Evolutionary conservation across 53 echinoderm and acorn worm genomes (phyloP).

Genomic region (Echinarachnius parma): DNA sequence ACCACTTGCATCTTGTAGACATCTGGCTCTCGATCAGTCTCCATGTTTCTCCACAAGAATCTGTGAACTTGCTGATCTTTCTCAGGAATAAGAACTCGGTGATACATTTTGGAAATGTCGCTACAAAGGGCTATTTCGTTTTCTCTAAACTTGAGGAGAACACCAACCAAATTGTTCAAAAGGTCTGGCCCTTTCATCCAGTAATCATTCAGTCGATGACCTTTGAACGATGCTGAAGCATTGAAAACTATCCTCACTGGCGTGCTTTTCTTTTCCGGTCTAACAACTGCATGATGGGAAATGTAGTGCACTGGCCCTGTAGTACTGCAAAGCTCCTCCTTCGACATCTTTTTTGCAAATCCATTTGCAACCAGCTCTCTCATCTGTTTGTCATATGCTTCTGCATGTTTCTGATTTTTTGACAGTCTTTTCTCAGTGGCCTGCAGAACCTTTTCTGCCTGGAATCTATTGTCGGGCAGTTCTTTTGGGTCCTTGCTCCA

Average conservation of each 20-base stretch:
- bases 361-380: constrained; percentile 55
- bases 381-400: constrained; percentile 54
- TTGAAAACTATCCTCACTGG: constrained; percentile 61
- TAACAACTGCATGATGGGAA: constrained; percentile 53
- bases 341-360: constrained; percentile 59
- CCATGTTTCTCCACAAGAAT: constrained; percentile 35
- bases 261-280: constrained; percentile 68
- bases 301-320: constrained; percentile 64
- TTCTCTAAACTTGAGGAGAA: constrained; percentile 34
- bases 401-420: constrained; percentile 53
- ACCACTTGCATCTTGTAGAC: constrained; percentile 43
- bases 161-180: constrained; percentile 41
- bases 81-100: constrained; percentile 37
- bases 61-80: constrained; percentile 53
- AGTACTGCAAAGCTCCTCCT: constrained; percentile 38
- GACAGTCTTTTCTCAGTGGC: constrained; percentile 50
- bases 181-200: constrained; percentile 55
- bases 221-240: constrained; percentile 32
- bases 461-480: constrained; percentile 58
- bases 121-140: constrained; percentile 24
- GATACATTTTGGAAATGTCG: constrained; percentile 51
- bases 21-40: constrained; percentile 18
- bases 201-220: constrained; percentile 46
- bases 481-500: constrained; percentile 56
- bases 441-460: constrained; percentile 42